Conservation (phyloP, 2,797 vertebrate genomes). For the Urocyon cinereoargenteus region DNA sequence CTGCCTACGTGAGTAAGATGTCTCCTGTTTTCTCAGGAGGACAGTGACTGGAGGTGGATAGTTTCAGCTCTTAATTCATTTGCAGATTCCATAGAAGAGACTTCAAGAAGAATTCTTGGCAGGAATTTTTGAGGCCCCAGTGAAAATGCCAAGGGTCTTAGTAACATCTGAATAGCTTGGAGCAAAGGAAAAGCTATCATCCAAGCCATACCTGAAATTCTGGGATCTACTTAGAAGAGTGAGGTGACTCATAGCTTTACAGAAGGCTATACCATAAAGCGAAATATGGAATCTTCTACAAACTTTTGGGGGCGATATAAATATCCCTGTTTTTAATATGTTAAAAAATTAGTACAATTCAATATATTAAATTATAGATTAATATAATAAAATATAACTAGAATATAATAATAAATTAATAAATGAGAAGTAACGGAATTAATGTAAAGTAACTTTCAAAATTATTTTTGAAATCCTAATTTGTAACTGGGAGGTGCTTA, state of each 20-base stretch:
- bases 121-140: neutral
- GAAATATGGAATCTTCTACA: neutral
- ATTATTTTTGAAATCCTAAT: neutral
- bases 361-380: neutral
- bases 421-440: neutral
- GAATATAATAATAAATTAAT: neutral
- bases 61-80: neutral
- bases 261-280: neutral
- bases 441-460: neutral
- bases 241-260: neutral
- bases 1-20: fast-evolving
- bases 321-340: neutral
- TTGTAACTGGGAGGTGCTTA: neutral
- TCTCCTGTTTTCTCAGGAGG: neutral
- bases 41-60: neutral
- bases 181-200: neutral
- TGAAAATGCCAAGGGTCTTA: neutral
- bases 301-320: neutral
- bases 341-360: neutral
- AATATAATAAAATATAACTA: neutral
- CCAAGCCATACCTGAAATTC: neutral
- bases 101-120: neutral
- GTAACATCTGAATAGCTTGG: neutral
- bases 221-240: neutral
- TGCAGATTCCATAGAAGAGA: neutral